Base-by-base conservation (phyloP, 2,113 vertebrate species). In the Neolamprologus cancellatus region DNA sequence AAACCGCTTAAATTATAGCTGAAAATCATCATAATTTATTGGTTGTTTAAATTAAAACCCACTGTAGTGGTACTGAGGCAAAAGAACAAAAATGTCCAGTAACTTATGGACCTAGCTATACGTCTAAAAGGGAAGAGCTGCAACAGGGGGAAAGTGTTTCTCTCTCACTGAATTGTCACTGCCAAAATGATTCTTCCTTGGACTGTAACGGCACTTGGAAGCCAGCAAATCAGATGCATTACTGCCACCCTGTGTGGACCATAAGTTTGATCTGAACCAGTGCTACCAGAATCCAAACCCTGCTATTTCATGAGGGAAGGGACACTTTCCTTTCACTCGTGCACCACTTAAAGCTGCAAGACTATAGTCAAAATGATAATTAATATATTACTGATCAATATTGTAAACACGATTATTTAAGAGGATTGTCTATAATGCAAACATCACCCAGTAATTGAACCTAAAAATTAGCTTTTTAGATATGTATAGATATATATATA, bases 121-220 rank as follows among this genome's bases (percentile, higher is more conserved):
- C 5, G 66, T 71, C 84, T 84, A 50, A 88, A 81, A 81, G 28
- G 13, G 28, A 84, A 20, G 53, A 55, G 17, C 82, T 81, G 74
- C 41, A 95, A 50, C 3, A 52, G 28, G 41, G 84, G 53, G 3
- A 44, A 96, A 94, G 96, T 97, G 97, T 97, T 98, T 97, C 98
- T 98, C 95, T 97, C 96, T 97, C 97, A 98, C 97, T 97, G 97
- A 97, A 96, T 96, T 96, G 96, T 96, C 96, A 96, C 97, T 95
- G 96, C 96, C 94, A 96, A 97, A 97, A 97, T 97, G 4, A 48
- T n/a, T 50, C 41, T 74, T 74, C 69, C n/a, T 50, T 76, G 17
- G 44, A 76, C 28, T 76, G 25, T n/a, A 32, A 50, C 6, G 1
- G 10, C 44, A 76, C 71, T n/a, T 76, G 71, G 25, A 76, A 76